Base-by-base conservation (phyloP, 2,888 invertebrate genomes). In the Eupelmus urozonus region DNA sequence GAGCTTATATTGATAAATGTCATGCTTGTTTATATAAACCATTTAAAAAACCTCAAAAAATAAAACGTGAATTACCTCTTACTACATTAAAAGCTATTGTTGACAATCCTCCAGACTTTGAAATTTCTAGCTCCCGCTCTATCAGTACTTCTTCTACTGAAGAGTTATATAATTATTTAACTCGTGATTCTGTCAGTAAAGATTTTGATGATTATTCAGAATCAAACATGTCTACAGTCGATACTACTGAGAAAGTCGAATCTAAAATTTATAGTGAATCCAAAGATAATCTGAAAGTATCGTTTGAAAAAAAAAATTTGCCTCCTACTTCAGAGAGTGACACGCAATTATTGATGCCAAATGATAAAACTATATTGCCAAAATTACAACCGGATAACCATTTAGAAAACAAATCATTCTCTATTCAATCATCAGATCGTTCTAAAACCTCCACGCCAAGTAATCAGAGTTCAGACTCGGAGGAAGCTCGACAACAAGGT, bases 21-120 rank as follows among this genome's bases (percentile, higher is more conserved):
- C 78, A 88, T 9, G 82, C 87, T 13, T 90, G 89, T 75, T 82
- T 89, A 79, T 81, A 84, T 71, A 85, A 84, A 74, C 81, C 87
- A 16, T 77, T 82, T 0, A 57, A 80, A 25, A 29, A 27, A 5
- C 40, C 3, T 7, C 2, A 1, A 20, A 20, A 20, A 18, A 16
- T 53, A 7, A 53, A 20, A 20, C 53, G 53, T 53, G 53, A 53
- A 20, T 53, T 53, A 20, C 53, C 53, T 7, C 20, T 53, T 4
- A 4, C 53, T 3, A 70, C 2, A 13, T 29, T 2, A 72, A 72
- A 51, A 16, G 34, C 2, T 65, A 62, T 13, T 60, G 1, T 76
- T 42, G 42, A 78, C 3, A 55, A 70, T 25, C 34, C 40, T 16
- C 25, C 18, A 2, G 13, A 45, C 5, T 63, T 59, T 25, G 45